Evolutionary conservation across 2,888 invertebrate genomes (phyloP).

Genomic region (Salticus scenicus): DNA sequence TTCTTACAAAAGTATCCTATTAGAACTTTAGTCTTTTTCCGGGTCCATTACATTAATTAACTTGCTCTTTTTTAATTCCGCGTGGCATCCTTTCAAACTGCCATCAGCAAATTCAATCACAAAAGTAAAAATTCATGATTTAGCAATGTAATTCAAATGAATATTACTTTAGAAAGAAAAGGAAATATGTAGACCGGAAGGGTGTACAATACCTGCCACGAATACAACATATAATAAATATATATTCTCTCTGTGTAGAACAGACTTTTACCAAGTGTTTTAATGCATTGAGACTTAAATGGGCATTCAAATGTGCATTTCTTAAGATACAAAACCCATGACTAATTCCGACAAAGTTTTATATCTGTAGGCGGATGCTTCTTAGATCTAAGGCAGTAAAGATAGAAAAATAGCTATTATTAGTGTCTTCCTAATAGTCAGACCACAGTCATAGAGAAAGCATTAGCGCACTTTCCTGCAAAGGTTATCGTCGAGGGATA

Average conservation of each 20-base stretch:
- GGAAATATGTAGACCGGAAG: not conserved
- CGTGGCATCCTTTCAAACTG: too few relatives aligned
- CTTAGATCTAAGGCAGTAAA: conserved; percentile 22
- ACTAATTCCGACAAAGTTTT: not conserved
- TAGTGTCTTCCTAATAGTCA: conserved; percentile 48
- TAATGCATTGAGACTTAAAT: not conserved
- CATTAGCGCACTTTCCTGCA: conserved; percentile 33
- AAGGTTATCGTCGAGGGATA: conserved; percentile 32
- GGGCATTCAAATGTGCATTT: not conserved
- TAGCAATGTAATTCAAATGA: too few relatives aligned
- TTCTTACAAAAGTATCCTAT: too few relatives aligned
- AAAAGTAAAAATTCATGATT: too few relatives aligned
- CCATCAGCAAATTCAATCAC: too few relatives aligned
- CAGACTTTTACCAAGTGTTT: not conserved
- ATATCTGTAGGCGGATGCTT: conserved; percentile 9
- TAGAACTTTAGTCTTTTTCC: too few relatives aligned
- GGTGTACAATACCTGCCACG: not conserved
- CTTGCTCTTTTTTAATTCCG: too few relatives aligned
- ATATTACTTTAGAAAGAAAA: too few relatives aligned
- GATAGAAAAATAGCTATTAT: conserved; percentile 61
- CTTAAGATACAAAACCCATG: not conserved
- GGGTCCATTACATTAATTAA: too few relatives aligned
- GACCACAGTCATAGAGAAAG: conserved; percentile 58
- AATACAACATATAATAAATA: too few relatives aligned
- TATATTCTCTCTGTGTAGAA: too few relatives aligned